Evolutionary conservation across 2,113 vertebrate genomes (phyloP), one percentile per base, ranked within the genome.

Genomic region (Psettodes erumei): DNA sequence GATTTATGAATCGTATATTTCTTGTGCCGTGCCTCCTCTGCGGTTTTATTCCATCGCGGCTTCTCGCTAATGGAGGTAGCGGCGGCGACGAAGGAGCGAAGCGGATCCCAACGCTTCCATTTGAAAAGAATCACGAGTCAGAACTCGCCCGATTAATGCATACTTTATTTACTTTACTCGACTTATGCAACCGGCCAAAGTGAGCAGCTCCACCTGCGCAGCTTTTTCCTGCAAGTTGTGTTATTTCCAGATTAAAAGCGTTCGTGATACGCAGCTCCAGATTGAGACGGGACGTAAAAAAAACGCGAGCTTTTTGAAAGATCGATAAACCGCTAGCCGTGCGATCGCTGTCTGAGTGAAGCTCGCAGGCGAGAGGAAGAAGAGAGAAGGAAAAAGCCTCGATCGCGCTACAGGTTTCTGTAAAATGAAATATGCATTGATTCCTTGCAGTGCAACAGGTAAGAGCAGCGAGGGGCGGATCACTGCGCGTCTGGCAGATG

Each of bases 1-100:
- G 79, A 50, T 80, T 86, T 82, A 75, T 74, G 81, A 82, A 86
- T 61, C 60, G 45, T 62, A 61, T 38, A 48, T 78, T 67, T 32
- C 37, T 47, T 25, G 13, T 35, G 50, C 25, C 38, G n/a, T 15
- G 35, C 63, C 13, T 38, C 32, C n/a, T 48, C 48, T 76, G 54
- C 79, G 71, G 60, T 66, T 76, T 43, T 16, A 19, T 33, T 72
- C 59, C 30, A 4, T 1, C 8, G 8, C 6, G 25, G 21, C 37
- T 53, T 23, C n/a, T 35, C 9, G 51, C 51, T 38, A 32, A 3
- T 30, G 21, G 23, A 62, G 37, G 63, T 62, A 35, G 58, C 32
- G 4, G 71, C 1, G 5, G 23, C 21, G 47, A 65, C 13, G 59
- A 70, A 18, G 40, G 68, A 65, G 19, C 19, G 12, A 50, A 47